These are phyloP conservation scores for Synanthedon andrenaeformis DNA, from an alignment of 2,888 invertebrate species.

Conservation along the genomic window DNA sequence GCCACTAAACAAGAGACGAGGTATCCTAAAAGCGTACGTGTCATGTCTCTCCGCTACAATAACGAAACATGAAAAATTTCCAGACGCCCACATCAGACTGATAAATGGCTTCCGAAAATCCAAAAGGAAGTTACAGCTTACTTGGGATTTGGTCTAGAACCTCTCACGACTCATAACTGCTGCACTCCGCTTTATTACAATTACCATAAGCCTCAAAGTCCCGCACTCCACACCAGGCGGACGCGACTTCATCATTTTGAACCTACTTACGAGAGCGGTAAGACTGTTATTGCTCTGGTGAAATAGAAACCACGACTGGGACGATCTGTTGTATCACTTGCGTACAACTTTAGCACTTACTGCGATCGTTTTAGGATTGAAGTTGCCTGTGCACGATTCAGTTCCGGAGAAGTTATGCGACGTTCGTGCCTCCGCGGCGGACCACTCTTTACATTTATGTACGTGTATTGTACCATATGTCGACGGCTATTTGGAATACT, in stretches of 20 bases:
- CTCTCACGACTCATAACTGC: conserved; percentile 71
- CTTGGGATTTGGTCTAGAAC: conserved; percentile 72
- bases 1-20: conserved; percentile 45
- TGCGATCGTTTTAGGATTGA: conserved; percentile 44
- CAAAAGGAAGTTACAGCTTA: conserved; percentile 73
- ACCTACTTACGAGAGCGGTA: conserved; percentile 62
- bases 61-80: conserved; percentile 72
- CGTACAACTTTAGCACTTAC: conserved; percentile 56
- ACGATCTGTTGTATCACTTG: conserved; percentile 35
- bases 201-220: conserved; percentile 72
- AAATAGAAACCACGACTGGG: conserved; percentile 62
- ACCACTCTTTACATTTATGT: conserved; percentile 69
- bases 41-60: conserved; percentile 58
- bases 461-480: conserved; percentile 66
- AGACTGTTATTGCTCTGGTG: conserved; percentile 66
- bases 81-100: conserved; percentile 71
- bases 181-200: conserved; percentile 72
- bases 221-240: conserved; percentile 57
- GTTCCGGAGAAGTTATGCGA: conserved; percentile 54
- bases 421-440: conserved; percentile 60
- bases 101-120: conserved; percentile 73
- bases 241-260: conserved; percentile 63
- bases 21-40: conserved; percentile 48
- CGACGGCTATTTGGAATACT: conserved; percentile 67
- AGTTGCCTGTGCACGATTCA: conserved; percentile 34